Evolutionary conservation across 1,140 invertebrate genomes (phyloP).

Genomic region (Drosophila kikkawai): DNA sequence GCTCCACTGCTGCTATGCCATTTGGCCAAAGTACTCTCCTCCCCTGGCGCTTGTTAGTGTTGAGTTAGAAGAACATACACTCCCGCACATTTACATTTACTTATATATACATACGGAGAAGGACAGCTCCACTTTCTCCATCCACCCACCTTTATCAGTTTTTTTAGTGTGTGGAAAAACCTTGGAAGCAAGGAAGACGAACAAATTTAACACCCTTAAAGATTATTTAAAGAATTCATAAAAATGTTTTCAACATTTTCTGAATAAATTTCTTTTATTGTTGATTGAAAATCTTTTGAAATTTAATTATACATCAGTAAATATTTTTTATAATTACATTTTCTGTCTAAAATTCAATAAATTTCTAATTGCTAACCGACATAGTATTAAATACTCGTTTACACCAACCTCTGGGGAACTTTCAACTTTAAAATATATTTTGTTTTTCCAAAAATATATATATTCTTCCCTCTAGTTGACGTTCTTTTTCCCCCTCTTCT

Average conservation of each 20-base stretch:
- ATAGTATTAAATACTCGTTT: background rate
- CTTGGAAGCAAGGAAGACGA: background rate
- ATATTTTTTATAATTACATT: conserved; percentile 14
- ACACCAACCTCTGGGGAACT: background rate
- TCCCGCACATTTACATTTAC: conserved; percentile 16
- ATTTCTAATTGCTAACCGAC: conserved; percentile 10
- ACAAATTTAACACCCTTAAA: conserved; percentile 1
- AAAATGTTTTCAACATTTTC: too few species aligned
- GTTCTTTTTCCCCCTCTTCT: conserved; percentile 47
- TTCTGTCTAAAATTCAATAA: background rate
- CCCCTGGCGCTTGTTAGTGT: conserved; percentile 61
- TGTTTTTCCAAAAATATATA: background rate
- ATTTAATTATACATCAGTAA: background rate
- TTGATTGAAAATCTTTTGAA: background rate
- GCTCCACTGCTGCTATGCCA: conserved; percentile 40
- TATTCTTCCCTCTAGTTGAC: conserved; percentile 14
- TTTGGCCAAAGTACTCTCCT: conserved; percentile 75
- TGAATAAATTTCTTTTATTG: background rate
- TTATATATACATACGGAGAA: conserved; percentile 13
- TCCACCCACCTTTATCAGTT: conserved; percentile 58
- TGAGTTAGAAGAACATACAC: conserved; percentile 61
- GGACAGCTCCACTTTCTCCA: conserved; percentile 8
- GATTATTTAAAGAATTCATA: background rate
- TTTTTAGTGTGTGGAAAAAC: background rate
- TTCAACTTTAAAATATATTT: conserved; percentile 4